Evolutionary conservation across 1,140 invertebrate species (phyloP).

Genomic region (fruit fly (Drosophila melanogaster)): DNA sequence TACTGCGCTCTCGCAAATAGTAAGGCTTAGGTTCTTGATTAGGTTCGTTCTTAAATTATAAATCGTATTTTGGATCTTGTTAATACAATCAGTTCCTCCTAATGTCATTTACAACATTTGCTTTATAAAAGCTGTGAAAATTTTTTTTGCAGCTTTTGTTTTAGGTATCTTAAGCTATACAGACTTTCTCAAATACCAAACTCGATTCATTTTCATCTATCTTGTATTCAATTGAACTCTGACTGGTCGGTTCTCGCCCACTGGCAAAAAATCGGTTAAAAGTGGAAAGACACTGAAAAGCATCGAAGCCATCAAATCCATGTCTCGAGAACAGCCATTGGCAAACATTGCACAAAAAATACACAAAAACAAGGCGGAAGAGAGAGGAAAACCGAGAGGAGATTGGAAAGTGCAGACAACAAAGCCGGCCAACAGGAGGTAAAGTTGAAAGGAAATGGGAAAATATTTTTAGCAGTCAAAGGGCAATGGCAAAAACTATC

Average conservation of each 20-base stretch:
- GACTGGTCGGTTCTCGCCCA: neutral
- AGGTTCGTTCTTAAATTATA: too few relatives aligned
- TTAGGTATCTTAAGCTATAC: neutral
- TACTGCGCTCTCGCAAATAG: neutral
- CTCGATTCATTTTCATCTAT: neutral
- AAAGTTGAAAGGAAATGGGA: slow-evolving; percentile 31
- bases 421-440: slow-evolving; percentile 14
- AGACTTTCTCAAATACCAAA: slow-evolving; percentile 1
- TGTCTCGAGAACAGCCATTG: slow-evolving; percentile 53
- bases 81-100: too few relatives aligned
- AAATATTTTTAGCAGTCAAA: slow-evolving; percentile 31
- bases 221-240: neutral
- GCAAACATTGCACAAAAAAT: slow-evolving; percentile 52
- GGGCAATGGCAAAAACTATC: slow-evolving; percentile 44
- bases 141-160: too few relatives aligned
- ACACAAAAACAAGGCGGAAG: slow-evolving; percentile 13
- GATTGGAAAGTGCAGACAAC: slow-evolving; percentile 39
- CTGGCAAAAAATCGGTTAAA: slow-evolving; percentile 8
- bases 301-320: slow-evolving; percentile 66
- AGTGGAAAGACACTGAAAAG: slow-evolving; percentile 44
- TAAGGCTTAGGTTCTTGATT: too few relatives aligned
- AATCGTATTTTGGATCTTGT: too few relatives aligned
- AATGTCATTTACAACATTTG: too few relatives aligned
- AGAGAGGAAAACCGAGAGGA: slow-evolving; percentile 19
- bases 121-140: too few relatives aligned